Evolutionary conservation across 2,797 vertebrate genomes (phyloP).

Genomic region (Cynodonichthys magdalenae): DNA sequence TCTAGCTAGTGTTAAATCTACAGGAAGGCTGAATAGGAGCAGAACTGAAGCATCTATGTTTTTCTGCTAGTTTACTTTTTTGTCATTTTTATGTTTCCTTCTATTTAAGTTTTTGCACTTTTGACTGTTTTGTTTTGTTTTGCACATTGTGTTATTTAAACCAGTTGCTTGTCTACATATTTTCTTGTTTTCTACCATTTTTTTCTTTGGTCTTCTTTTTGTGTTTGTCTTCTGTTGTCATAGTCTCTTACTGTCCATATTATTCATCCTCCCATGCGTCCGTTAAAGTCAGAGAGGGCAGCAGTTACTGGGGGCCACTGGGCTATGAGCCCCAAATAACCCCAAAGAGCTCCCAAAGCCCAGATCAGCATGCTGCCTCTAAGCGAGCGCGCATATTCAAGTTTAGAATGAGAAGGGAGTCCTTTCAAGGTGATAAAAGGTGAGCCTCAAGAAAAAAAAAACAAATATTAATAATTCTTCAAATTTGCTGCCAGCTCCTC

Average conservation of each 20-base stretch:
- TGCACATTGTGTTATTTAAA: conserved; percentile 38
- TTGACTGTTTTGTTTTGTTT: conserved; percentile 26
- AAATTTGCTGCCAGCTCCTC: conserved; percentile 31
- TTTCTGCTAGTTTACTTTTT: conserved; percentile 36
- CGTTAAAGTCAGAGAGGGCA: conserved; percentile 94
- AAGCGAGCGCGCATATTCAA: conserved; percentile 94
- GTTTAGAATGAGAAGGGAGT: conserved; percentile 97
- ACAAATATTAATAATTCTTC: neutral
- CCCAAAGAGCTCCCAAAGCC: conserved; percentile 81
- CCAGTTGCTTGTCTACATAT: conserved; percentile 51
- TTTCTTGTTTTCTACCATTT: conserved; percentile 78
- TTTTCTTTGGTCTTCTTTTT: conserved; percentile 74
- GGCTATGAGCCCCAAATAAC: conserved; percentile 74
- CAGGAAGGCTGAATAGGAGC: too few species aligned
- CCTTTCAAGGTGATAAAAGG: conserved; percentile 89
- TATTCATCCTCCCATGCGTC: conserved; percentile 85
- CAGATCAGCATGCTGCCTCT: conserved; percentile 84
- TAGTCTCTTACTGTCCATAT: conserved; percentile 83
- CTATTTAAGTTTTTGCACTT: conserved; percentile 42
- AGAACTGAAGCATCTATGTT: conserved; percentile 1
- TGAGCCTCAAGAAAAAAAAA: conserved; percentile 79
- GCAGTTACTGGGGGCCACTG: conserved; percentile 89
- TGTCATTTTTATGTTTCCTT: conserved; percentile 45
- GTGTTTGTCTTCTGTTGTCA: conserved; percentile 77
- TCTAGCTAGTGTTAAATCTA: too few species aligned